phyloP scores from a whole-genome alignment of 2,888 invertebrate species.

The Eutolmus rufibarbis region DNA sequence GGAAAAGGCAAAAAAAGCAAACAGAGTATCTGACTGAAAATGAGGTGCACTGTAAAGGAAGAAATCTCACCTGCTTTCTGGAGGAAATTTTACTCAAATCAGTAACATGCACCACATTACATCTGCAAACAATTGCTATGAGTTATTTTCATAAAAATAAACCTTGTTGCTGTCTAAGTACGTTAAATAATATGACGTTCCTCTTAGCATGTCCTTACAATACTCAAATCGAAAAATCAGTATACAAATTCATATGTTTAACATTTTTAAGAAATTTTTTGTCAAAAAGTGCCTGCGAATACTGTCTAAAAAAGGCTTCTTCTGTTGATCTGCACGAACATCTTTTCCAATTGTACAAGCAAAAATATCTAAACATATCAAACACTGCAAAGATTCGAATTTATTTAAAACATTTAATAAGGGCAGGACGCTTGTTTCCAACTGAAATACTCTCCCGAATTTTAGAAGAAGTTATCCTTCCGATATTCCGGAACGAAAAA shows the following conservation, averaged over 20 bases:
- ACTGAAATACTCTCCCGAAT: constrained; percentile 57
- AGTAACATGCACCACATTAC: constrained; percentile 27
- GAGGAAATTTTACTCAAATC: constrained; percentile 55
- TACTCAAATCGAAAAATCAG: constrained; percentile 54
- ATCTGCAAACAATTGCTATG: constrained; percentile 55
- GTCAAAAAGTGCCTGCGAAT: constrained; percentile 51
- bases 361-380: constrained; percentile 42
- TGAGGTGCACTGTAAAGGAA: constrained; percentile 48
- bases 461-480: constrained; percentile 58
- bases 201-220: constrained; percentile 52
- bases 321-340: constrained; percentile 56
- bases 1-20: not conserved
- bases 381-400: constrained; percentile 48
- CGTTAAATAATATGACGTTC: constrained; percentile 52
- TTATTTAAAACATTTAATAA: constrained; percentile 58
- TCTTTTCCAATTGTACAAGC: constrained; percentile 53
- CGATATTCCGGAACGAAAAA: constrained; percentile 58
- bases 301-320: constrained; percentile 58
- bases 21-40: constrained; percentile 34
- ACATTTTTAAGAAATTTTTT: constrained; percentile 57
- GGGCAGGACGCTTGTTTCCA: constrained; percentile 57
- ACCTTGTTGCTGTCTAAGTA: constrained; percentile 60
- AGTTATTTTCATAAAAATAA: constrained; percentile 55
- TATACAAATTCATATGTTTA: constrained; percentile 57
- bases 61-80: constrained; percentile 56